Base-by-base conservation (phyloP, 1,140 invertebrate genomes). In the Acromyrmex echinatior region DNA sequence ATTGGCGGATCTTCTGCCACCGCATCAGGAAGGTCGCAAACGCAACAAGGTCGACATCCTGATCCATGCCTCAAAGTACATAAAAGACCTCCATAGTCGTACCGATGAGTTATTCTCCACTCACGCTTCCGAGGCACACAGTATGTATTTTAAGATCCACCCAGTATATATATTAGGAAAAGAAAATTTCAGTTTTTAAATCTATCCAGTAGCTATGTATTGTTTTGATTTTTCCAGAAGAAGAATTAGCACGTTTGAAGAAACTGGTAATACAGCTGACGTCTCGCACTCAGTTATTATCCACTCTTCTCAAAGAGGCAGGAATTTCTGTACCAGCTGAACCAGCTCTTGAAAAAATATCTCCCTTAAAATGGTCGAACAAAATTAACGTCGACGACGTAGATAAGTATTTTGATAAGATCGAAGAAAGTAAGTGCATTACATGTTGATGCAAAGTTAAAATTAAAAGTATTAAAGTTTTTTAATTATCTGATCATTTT, bases 1-100 rank as follows among this genome's bases (percentile, higher is more conserved):
- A 7, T 91, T 96, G 53, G 94, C 93, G 68, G 94, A 95, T 84
- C 93, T 96, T 81, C 89, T 96, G 66, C 96, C 96, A 12, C 94
- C 95, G 31, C 92, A 95, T 90, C 95, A 96, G 87, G 95, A 96
- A 65, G 95, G 96, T 39, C 92, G 95, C 76, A 95, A 94, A 71
- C 92, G 93, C 51, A 95, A 96, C 90, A 96, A 96, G 93, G 94
- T 96, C 77, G 95, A 96, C 65, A 96, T 96, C 58, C 92, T 96
- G 60, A 91, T 96, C 51, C 95, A 96, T 31, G 95, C 95, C 12
- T 94, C 93, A 25, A 95, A 95, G 85, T 95, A 96, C 65, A 96
- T 96, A 86, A 95, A 95, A 88, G 95, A 96, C 71, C 91, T 96
- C 9, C 95, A 96, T 88, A 94, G 76, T 91, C 92, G 94, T 31